A percentile compares a stretch with the other conserved stretches of the same genome.
Conservation (phyloP, 2,797 vertebrate genomes). For the Acestrorhynchus altus region DNA sequence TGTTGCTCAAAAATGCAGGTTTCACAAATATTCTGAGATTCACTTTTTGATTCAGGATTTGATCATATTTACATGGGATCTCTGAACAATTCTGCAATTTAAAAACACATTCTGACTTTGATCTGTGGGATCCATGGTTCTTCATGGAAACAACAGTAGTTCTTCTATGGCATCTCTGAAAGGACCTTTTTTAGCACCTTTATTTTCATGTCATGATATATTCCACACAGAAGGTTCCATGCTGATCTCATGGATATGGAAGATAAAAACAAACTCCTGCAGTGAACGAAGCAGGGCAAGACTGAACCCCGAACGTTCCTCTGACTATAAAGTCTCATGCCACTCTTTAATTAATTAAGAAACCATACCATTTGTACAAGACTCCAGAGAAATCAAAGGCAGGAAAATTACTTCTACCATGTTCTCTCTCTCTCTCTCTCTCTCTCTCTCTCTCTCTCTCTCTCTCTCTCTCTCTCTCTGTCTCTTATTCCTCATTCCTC, state of each 20-base stretch:
- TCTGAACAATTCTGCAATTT: too few relatives aligned
- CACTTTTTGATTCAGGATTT: too few relatives aligned
- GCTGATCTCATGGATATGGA: background rate
- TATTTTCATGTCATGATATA: too few relatives aligned
- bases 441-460: constrained; percentile 44
- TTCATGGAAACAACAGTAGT: too few relatives aligned
- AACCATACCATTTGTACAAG: constrained; percentile 61
- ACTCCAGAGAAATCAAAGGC: constrained; percentile 81
- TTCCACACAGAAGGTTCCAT: background rate
- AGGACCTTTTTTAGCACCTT: too few relatives aligned
- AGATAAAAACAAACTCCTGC: background rate
- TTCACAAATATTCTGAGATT: too few relatives aligned
- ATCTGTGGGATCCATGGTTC: too few relatives aligned
- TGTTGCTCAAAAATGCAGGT: too few relatives aligned
- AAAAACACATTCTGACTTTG: too few relatives aligned
- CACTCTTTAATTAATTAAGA: constrained; percentile 82
- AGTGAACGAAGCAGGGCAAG: background rate
- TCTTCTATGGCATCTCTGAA: too few relatives aligned
- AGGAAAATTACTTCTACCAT: constrained; percentile 73
- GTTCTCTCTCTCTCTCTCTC: constrained; percentile 51
- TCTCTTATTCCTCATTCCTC: constrained; percentile 38
- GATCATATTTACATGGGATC: too few relatives aligned
- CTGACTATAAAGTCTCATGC: constrained; percentile 43
- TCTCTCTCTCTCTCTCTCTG: too few relatives aligned
- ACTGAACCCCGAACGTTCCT: constrained; percentile 24